phyloP scores from a whole-genome alignment of 2,888 invertebrate species.

The Campoplex nolae region DNA sequence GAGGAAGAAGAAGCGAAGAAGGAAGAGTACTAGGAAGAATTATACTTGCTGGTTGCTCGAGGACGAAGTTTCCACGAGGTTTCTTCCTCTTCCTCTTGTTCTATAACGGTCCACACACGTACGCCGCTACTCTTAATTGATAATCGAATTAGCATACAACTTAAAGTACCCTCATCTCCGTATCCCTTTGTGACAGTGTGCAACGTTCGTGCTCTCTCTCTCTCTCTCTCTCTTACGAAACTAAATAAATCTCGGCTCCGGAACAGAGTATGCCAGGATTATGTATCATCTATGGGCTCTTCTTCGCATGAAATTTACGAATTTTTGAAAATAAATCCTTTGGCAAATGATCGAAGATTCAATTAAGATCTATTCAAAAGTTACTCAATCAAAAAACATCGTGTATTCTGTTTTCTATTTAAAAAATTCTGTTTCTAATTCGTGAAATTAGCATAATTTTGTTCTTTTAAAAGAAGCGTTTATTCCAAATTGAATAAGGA shows the following conservation, averaged over 20 bases:
- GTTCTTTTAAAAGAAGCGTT: too few relatives aligned
- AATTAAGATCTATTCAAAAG: background rate
- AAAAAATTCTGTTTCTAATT: too few relatives aligned
- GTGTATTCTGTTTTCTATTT: too few relatives aligned
- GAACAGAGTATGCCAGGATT: background rate
- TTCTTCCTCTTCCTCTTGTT: slow-evolving; percentile 34
- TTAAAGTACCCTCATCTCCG: background rate
- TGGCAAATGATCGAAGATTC: background rate
- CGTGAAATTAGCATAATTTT: too few relatives aligned
- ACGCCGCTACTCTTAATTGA: slow-evolving; percentile 63
- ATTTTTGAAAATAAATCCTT: background rate
- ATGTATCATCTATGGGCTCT: background rate
- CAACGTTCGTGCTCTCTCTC: background rate
- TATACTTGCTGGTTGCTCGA: slow-evolving; percentile 26
- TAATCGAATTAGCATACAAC: slow-evolving; percentile 64
- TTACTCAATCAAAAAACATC: background rate
- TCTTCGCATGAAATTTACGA: background rate
- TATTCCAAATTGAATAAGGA: too few relatives aligned
- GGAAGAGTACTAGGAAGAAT: slow-evolving; percentile 34
- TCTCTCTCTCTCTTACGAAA: slow-evolving; percentile 43
- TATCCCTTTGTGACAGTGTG: slow-evolving; percentile 5
- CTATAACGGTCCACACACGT: slow-evolving; percentile 49
- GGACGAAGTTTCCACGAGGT: slow-evolving; percentile 26
- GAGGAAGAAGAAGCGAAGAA: slow-evolving; percentile 36
- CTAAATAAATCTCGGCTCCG: slow-evolving; percentile 45